Base-by-base conservation (phyloP, 2,113 vertebrate species). In the Saguinus imperator region DNA sequence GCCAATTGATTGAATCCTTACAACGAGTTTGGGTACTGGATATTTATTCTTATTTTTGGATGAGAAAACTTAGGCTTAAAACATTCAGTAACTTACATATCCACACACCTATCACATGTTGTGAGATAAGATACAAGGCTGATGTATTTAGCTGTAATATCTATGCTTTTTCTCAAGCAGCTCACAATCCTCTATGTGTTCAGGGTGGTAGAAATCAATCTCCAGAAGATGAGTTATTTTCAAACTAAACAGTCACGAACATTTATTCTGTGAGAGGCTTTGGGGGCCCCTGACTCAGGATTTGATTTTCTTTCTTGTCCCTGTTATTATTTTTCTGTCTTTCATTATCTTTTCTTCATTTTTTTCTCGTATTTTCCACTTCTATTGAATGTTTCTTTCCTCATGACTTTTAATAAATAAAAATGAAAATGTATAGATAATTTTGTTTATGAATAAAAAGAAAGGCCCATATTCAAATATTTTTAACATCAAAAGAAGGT, bases 401-500 rank as follows among this genome's bases (percentile, higher is more conserved):
- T 90, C 79, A 43, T 29, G 11, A 6, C 87, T 98, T 97, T 87
- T 97, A 97, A 94, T 86, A 94, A 93, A 79, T 70, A 80, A 45
- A 97, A 97, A 92, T 77, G 17, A 87, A 96, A 98, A 87, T 95
- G 12, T 96, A 32, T 94, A 64, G 0, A 72, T 68, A 37, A 89
- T 80, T 5, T 81, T 25, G 43, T 45, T 95, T 86, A 91, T 75
- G 35, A 97, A 97, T 94, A 61, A 85, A 97, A 86, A 68, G 48
- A 92, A 97, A 97, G 88, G 6, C 9, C 32, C 43, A 55, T 96
- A 89, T 85, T 25, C 64, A 14, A 80, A 79, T 95, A 94, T 92
- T 97, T 91, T 80, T 96, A 95, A 92, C 70, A 97, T 87, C 29
- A 93, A 94, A 98, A 88, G 25, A 95, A 97, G 76, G 10, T 75